These are phyloP conservation scores for Echiichthys vipera DNA, from an alignment of 2,797 vertebrate genomes.

Conservation along the genomic window DNA sequence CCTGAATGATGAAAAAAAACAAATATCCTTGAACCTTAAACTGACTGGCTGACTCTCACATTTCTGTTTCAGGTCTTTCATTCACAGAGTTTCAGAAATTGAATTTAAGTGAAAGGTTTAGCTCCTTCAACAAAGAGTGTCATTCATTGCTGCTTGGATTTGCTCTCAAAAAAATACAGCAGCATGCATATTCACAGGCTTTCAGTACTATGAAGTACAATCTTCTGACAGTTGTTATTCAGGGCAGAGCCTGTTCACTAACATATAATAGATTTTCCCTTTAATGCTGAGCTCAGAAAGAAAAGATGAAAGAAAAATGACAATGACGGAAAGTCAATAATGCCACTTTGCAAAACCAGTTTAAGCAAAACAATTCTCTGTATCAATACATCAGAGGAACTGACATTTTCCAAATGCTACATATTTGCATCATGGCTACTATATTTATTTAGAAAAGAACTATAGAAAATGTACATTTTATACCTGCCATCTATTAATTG, in stretches of 20 bases:
- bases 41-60: conserved; percentile 36
- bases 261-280: conserved; percentile 23
- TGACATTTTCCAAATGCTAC: neutral
- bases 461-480: neutral
- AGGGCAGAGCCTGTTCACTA: conserved; percentile 43
- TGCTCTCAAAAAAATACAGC: conserved; percentile 39
- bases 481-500: neutral
- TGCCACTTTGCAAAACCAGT: conserved; percentile 19
- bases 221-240: conserved; percentile 36
- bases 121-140: conserved; percentile 50
- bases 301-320: conserved; percentile 39
- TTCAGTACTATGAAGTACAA: conserved; percentile 24
- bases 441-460: neutral
- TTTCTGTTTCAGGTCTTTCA: conserved; percentile 48
- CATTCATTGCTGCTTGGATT: conserved; percentile 50
- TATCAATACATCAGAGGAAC: neutral
- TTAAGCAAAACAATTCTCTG: neutral
- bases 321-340: conserved; percentile 22
- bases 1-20: conserved; percentile 14
- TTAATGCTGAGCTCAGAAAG: conserved; percentile 18
- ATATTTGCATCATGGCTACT: too few relatives aligned
- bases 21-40: conserved; percentile 31
- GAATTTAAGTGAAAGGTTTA: conserved; percentile 48
- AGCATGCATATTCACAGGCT: conserved; percentile 40
- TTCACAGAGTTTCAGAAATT: conserved; percentile 41